A percentile compares a stretch with the other conserved stretches of the same genome.
These are phyloP conservation scores for Glaucopsyche alexis DNA, from an alignment of 2,888 invertebrate species.

Conservation along the genomic window DNA sequence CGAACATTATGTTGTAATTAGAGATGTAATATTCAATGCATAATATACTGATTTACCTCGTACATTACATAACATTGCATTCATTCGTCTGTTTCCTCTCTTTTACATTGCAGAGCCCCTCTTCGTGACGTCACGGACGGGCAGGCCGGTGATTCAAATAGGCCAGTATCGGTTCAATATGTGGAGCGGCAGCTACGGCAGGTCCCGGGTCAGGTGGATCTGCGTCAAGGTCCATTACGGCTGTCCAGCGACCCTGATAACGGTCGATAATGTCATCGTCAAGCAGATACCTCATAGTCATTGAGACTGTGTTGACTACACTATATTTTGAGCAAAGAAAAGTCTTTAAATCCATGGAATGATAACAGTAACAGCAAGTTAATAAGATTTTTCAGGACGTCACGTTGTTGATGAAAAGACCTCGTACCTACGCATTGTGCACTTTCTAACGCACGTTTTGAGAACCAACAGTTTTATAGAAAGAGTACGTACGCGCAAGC, in stretches of 20 bases:
- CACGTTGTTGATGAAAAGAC: too few species aligned
- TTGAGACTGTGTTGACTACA: slow-evolving; percentile 36
- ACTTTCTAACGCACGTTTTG: too few species aligned
- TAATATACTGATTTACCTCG: too few species aligned
- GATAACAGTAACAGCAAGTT: background rate
- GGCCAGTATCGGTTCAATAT: slow-evolving; percentile 55
- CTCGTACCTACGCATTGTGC: too few species aligned
- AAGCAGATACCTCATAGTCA: slow-evolving; percentile 56
- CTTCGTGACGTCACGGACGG: slow-evolving; percentile 49
- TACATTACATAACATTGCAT: too few species aligned
- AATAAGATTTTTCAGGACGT: too few species aligned
- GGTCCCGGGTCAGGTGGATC: slow-evolving; percentile 49
- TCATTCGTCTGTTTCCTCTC: slow-evolving; percentile 5
- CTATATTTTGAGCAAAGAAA: background rate
- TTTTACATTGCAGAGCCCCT: slow-evolving; percentile 38
- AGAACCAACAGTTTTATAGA: too few species aligned
- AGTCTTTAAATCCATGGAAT: background rate
- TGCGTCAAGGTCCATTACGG: slow-evolving; percentile 52
- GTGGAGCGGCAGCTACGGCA: slow-evolving; percentile 50
- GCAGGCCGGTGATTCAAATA: slow-evolving; percentile 54
- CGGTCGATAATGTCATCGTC: slow-evolving; percentile 50
- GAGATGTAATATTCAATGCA: too few species aligned
- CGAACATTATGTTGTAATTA: too few species aligned
- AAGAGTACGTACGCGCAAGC: too few species aligned
- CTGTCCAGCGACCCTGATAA: slow-evolving; percentile 54